Base-by-base conservation (phyloP, 2,888 invertebrate species). In the Cacoxenus indagator region DNA sequence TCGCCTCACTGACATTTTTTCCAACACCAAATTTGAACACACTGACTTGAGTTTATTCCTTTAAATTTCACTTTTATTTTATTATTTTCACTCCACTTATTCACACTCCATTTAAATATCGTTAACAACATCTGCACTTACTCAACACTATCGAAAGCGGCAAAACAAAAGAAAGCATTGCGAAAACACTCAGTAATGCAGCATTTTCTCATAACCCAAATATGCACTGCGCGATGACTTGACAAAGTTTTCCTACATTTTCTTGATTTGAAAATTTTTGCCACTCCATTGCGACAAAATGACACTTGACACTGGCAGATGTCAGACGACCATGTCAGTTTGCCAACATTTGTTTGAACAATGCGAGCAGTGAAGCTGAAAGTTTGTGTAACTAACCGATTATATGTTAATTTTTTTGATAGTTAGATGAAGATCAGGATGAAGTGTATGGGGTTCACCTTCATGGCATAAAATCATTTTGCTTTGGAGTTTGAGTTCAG, bases 231-330 rank as follows among this genome's bases (percentile, higher is more conserved):
- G 19, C n/a, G n/a, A n/a, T n/a, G n/a, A n/a, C n/a, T n/a, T n/a
- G n/a, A n/a, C 59, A 59, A 51, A 59, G 59, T 59, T 37, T 37
- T 37, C 2, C 3, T 37, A n/a, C 37, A 11, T 37, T 37, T 8
- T 2, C 37, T 37, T 37, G 37, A 14, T 37, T 51, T 48, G 2
- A 3, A 5, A 9, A 19, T 51, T 1, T 9, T 51, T 51, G 19
- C 22, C n/a, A 3, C n/a, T 6, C 6, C 45, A 29, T 3, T 26
- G 26, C 55, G n/a, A n/a, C n/a, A n/a, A 59, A 26, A 29, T 62
- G 61, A 43, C 61, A 62, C 24, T 62, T 43, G 61, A 62, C 61
- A 62, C 43, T 45, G 61, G 24, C 61, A 45, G 61, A 62, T 45
- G 43, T 62, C 61, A 62, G 61, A 62, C 61, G 45, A 5, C 61